phyloP scores from a whole-genome alignment of 2,797 vertebrate species.

The Discoglossus pictus region DNA sequence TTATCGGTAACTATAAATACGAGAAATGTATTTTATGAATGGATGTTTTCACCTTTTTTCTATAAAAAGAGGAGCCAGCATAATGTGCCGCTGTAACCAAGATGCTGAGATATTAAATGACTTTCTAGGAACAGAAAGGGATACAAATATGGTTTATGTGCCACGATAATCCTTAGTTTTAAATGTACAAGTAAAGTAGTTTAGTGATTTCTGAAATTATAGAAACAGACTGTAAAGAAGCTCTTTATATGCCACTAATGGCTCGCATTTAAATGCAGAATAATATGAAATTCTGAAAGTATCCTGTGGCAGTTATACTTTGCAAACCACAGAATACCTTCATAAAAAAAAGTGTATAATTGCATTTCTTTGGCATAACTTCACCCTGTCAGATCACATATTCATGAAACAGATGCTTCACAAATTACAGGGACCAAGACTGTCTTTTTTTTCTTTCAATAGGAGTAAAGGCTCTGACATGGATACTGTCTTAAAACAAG shows the following conservation, averaged over 20 bases:
- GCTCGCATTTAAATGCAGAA: constrained; percentile 22
- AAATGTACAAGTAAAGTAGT: constrained; percentile 4
- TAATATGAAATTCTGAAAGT: constrained; percentile 9
- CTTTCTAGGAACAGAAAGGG: constrained; percentile 21
- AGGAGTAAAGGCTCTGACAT: constrained; percentile 6
- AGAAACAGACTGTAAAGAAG: constrained; percentile 17
- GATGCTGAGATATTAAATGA: background rate
- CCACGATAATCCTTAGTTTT: constrained; percentile 4
- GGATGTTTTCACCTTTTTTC: background rate
- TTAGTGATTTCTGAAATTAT: constrained; percentile 7
- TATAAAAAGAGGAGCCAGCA: background rate
- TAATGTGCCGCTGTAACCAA: background rate
- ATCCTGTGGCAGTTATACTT: constrained; percentile 18
- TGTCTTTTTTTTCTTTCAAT: constrained; percentile 1
- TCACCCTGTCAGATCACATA: constrained; percentile 25
- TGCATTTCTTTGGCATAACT: constrained; percentile 16
- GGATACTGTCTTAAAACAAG: constrained; percentile 19
- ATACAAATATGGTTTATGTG: constrained; percentile 1
- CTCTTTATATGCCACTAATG: constrained; percentile 12
- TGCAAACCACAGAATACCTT: constrained; percentile 27
- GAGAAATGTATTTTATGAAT: background rate
- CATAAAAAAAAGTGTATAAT: constrained; percentile 30
- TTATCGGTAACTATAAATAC: constrained; percentile 34
- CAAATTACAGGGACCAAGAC: constrained; percentile 21
- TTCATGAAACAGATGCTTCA: constrained; percentile 35